Evolutionary conservation across 2,888 invertebrate genomes (phyloP).

Genomic region (Gandaritis pyraliata): DNA sequence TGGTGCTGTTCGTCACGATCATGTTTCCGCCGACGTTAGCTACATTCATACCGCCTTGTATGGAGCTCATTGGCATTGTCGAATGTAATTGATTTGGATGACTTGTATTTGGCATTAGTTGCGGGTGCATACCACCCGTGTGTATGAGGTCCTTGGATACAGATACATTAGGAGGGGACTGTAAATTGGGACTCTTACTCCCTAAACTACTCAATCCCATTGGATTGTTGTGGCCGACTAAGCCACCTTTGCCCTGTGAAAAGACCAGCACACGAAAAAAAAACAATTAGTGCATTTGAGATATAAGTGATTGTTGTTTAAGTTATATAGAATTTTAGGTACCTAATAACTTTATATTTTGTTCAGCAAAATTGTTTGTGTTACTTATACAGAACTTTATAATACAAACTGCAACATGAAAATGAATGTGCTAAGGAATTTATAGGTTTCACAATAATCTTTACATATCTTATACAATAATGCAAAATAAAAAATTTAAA

Average conservation of each 20-base stretch:
- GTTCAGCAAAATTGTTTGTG: too few species aligned
- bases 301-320: neutral
- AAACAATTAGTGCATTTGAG: constrained; percentile 59
- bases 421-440: too few species aligned
- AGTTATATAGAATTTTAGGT: too few species aligned
- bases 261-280: constrained; percentile 74
- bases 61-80: constrained; percentile 88
- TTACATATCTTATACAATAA: too few species aligned
- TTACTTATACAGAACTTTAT: too few species aligned
- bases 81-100: constrained; percentile 85
- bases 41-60: constrained; percentile 90
- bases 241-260: constrained; percentile 88
- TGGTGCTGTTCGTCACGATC: constrained; percentile 92
- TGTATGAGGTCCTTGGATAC: constrained; percentile 90
- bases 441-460: too few species aligned
- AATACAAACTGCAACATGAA: too few species aligned
- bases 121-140: constrained; percentile 86
- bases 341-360: too few species aligned
- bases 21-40: constrained; percentile 87
- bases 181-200: constrained; percentile 92
- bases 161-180: constrained; percentile 93
- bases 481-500: too few species aligned
- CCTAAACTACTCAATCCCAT: constrained; percentile 90
- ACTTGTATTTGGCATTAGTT: constrained; percentile 90
- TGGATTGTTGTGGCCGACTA: constrained; percentile 88